Evolutionary conservation across 2,797 vertebrate genomes (phyloP), one percentile per base, ranked within the genome.

Genomic region (Lindbergichthys nudifrons): DNA sequence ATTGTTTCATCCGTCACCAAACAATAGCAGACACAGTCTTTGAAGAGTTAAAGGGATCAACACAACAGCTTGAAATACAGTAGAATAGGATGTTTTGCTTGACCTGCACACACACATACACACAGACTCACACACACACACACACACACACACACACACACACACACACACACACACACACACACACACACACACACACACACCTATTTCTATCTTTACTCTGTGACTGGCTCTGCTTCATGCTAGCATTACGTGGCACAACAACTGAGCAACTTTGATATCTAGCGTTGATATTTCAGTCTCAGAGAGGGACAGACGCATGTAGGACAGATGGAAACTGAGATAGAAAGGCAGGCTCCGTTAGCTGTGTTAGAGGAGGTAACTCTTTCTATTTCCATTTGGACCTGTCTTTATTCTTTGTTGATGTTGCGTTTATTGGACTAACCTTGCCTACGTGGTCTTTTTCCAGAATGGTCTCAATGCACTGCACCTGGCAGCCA

Each of bases 401-500:
- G n/a, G 16, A 47, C 1, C 13, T 16, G 52, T 45, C 21, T 65
- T 7, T 13, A 11, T 58, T 26, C 18, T 59, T 30, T 50, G 30
- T 51, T 32, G 10, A 39, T 13, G 8, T 50, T 16, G 1, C 13
- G 10, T 70, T 21, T 7, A 66, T 16, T 36, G 12, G 9, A 4
- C 51, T 83, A 30, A 88, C 76, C 45, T 78, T 13, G 26, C 2
- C 14, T 65, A 13, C 7, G n/a, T 52, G 16, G 10, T 73, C 15
- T 68, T 15, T 45, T 70, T 90, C 12, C 91, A 99, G 98, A 99
- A 99, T 97, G 98, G 98, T 87, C 97, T 99, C 79, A 99, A 99
- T 18, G 97, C 97, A 14, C 88, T 99, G 79, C 98, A 99, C 80
- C 93, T 99, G 93, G 98, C 98, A 16, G 98, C 98, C 82, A 99